phyloP scores from a whole-genome alignment of 2,113 vertebrate species.

The Pomatorhinus ruficollis region DNA sequence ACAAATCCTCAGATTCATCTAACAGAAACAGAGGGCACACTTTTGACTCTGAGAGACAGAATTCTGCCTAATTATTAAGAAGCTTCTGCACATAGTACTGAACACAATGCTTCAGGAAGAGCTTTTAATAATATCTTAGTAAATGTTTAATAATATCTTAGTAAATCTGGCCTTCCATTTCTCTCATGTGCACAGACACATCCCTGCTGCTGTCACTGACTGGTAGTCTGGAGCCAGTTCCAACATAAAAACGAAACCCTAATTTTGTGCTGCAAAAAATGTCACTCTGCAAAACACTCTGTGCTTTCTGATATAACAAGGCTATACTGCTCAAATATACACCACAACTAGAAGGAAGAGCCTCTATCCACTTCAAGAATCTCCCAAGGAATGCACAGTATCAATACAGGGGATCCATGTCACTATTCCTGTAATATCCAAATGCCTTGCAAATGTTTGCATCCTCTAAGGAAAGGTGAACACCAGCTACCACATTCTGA shows the following conservation, averaged over 20 bases:
- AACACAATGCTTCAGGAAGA: constrained; percentile 43
- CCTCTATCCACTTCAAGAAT: background rate
- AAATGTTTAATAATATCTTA: constrained; percentile 46
- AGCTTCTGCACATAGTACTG: constrained; percentile 1
- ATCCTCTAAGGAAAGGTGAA: background rate
- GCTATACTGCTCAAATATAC: constrained; percentile 2
- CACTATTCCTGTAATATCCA: background rate
- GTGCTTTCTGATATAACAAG: background rate
- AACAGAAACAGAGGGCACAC: constrained; percentile 29
- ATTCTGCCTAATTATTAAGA: constrained; percentile 61
- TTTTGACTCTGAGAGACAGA: constrained; percentile 34
- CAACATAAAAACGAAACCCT: background rate
- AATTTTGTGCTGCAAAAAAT: constrained; percentile 12
- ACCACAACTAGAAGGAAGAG: background rate
- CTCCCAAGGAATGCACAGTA: background rate
- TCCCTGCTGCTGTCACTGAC: background rate
- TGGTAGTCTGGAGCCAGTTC: constrained; percentile 44
- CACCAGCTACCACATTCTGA: background rate
- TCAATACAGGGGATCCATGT: background rate
- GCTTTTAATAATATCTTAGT: constrained; percentile 53
- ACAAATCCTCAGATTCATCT: constrained; percentile 12
- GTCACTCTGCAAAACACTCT: background rate
- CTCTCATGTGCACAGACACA: background rate
- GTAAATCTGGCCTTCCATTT: constrained; percentile 48
- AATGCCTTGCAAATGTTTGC: background rate